A percentile compares a stretch with the other conserved stretches of the same genome.
phyloP scores from a whole-genome alignment of 2,797 vertebrate species.

The Cichlasoma orientale region DNA sequence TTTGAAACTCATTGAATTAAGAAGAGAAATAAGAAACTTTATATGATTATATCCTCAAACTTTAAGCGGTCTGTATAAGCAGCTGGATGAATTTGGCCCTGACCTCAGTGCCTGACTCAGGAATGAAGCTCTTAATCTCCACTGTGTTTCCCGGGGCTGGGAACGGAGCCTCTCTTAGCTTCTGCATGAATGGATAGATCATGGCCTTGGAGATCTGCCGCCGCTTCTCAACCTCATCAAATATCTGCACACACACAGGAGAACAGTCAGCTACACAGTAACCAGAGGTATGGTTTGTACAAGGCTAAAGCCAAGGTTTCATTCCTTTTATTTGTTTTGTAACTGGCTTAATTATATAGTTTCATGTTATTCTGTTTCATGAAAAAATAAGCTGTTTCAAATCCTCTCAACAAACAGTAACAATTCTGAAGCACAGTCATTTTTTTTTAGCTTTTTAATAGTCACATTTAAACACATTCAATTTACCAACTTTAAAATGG shows the following conservation, averaged over 20 bases:
- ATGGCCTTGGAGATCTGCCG: slow-evolving; percentile 93
- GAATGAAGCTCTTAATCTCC: slow-evolving; percentile 97
- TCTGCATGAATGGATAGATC: slow-evolving; percentile 98
- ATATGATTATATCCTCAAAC: not conserved
- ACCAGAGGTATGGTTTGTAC: too few species aligned
- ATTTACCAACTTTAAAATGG: too few species aligned
- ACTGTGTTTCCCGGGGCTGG: slow-evolving; percentile 93
- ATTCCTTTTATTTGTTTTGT: not conserved
- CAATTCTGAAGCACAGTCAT: not conserved
- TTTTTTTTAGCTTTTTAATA: not conserved
- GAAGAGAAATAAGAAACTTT: not conserved
- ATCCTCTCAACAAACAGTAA: not conserved
- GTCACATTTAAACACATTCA: not conserved
- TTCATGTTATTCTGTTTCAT: not conserved
- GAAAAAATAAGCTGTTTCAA: not conserved
- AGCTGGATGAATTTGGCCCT: slow-evolving; percentile 9
- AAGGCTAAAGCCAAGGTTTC: not conserved
- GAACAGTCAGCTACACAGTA: not conserved
- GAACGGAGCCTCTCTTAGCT: slow-evolving; percentile 90
- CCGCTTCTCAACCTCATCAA: slow-evolving; percentile 96
- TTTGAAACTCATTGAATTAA: not conserved
- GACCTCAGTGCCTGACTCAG: slow-evolving; percentile 93
- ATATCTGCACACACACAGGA: slow-evolving; percentile 80
- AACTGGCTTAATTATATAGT: not conserved
- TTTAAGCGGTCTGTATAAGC: not conserved